Evolutionary conservation across 2,797 vertebrate species (phyloP), one percentile per base, ranked within the genome.

Genomic region (Falco biarmicus): DNA sequence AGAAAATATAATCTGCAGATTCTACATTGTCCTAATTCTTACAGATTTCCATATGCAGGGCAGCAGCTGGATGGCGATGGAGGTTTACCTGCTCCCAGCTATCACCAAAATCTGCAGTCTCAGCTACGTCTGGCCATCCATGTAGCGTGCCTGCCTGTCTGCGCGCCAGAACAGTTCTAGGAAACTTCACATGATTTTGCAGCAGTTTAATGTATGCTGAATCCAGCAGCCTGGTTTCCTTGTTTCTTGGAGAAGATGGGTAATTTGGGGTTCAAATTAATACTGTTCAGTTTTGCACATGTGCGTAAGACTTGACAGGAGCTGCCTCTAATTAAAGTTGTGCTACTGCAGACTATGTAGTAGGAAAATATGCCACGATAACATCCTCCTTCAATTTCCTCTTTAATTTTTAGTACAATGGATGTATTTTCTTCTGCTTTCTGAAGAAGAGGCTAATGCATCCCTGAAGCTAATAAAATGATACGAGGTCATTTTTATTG

Each of bases 321-420:
- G 34, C 79, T 65, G 69, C 57, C 47, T 65, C 39, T 84, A 85
- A 75, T 85, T 83, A 61, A 93, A 89, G 41, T 5, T 4, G 17
- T 37, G 32, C 70, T 22, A 4, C 24, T n/a, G 34, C 57, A 53
- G 84, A 29, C 6, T 22, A 1, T 4, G 29, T 1, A n/a, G 31
- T 4, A 43, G 28, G 80, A 39, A 92, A 63, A 60, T 10, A 6
- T 2, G 41, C 45, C 81, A 11, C 0, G 63, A 84, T 89, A 96
- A 32, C 25, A 66, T 45, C 83, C 26, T 54, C 85, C 81, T 85
- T 47, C 73, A 61, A 96, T 94, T 95, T 93, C 93, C 96, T 95
- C 74, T 79, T 60, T 75, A 37, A 80, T 71, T 90, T 95, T 76
- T 65, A 56, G 8, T 79, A 92, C 65, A 76, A 75, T 68, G 47